phyloP scores from a whole-genome alignment of 2,797 vertebrate species.

The Sphenopsis melanotis region DNA sequence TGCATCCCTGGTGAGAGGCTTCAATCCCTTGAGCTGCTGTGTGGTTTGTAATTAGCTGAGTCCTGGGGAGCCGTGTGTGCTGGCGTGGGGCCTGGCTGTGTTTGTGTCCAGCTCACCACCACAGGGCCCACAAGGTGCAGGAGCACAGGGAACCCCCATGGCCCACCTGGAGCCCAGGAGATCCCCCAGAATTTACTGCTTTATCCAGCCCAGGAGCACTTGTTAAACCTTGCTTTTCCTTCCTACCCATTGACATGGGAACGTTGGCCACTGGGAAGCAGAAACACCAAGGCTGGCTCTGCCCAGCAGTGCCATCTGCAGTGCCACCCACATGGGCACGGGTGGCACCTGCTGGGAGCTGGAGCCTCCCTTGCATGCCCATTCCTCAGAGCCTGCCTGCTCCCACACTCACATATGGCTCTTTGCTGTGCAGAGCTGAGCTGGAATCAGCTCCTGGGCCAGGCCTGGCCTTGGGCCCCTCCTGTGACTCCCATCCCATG shows the following conservation, averaged over 20 bases:
- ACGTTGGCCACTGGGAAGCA: neutral
- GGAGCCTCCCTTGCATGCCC: neutral
- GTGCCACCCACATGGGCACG: neutral
- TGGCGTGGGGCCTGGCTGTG: neutral
- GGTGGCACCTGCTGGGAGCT: neutral
- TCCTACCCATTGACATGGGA: rapidly evolving
- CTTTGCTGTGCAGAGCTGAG: neutral
- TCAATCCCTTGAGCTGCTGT: neutral
- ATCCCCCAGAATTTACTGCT: neutral
- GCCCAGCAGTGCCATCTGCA: neutral
- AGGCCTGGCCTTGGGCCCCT: neutral
- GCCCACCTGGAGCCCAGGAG: rapidly evolving
- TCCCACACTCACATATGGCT: neutral
- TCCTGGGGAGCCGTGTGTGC: neutral
- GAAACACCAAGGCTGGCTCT: neutral
- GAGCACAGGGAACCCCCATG: neutral
- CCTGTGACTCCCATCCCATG: rapidly evolving
- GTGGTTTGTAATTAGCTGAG: neutral
- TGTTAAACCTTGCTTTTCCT: neutral
- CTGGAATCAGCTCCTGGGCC: neutral
- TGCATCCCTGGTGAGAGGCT: conserved; percentile 21
- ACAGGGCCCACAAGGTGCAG: neutral
- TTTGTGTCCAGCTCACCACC: neutral
- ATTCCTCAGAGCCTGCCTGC: neutral
- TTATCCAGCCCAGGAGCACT: neutral